Evolutionary conservation across 1,140 invertebrate genomes (phyloP).

Genomic region (Trialeurodes vaporariorum): DNA sequence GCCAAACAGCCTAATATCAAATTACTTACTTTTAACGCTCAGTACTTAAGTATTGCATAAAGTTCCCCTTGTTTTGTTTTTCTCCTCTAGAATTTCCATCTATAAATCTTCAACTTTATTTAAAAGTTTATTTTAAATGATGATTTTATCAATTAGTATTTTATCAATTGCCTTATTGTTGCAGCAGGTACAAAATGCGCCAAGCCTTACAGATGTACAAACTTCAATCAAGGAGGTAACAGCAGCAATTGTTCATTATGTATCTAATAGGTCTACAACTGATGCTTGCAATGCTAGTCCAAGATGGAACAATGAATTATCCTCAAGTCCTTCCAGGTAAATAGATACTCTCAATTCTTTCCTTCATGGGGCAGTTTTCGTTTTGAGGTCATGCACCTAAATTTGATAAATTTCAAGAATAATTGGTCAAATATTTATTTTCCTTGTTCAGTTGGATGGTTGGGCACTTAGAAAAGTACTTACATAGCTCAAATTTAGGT

Average conservation of each 20-base stretch:
- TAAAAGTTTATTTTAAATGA: not conserved
- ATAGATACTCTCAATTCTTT: too few relatives aligned
- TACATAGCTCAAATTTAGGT: too few relatives aligned
- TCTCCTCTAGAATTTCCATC: not conserved
- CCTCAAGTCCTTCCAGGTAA: constrained; percentile 12
- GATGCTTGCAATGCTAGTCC: not conserved
- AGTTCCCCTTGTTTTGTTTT: not conserved
- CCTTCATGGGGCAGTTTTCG: too few relatives aligned
- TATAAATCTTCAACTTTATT: not conserved
- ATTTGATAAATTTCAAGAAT: too few relatives aligned
- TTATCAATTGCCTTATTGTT: not conserved
- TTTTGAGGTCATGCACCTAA: too few relatives aligned
- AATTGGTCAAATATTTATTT: too few relatives aligned
- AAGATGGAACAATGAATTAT: constrained; percentile 3
- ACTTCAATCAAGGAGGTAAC: constrained; percentile 84
- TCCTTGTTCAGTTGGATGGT: too few relatives aligned
- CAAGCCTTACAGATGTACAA: constrained; percentile 56
- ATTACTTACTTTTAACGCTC: not conserved
- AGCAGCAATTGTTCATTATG: constrained; percentile 84
- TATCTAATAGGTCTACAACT: constrained; percentile 38
- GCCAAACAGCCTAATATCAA: not conserved
- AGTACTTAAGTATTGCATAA: not conserved
- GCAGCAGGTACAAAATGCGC: constrained; percentile 22
- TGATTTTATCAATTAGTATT: not conserved
- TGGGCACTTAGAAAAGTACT: too few relatives aligned